Evolutionary conservation across 2,888 invertebrate species (phyloP).

Genomic region (Apamea epomidion): DNA sequence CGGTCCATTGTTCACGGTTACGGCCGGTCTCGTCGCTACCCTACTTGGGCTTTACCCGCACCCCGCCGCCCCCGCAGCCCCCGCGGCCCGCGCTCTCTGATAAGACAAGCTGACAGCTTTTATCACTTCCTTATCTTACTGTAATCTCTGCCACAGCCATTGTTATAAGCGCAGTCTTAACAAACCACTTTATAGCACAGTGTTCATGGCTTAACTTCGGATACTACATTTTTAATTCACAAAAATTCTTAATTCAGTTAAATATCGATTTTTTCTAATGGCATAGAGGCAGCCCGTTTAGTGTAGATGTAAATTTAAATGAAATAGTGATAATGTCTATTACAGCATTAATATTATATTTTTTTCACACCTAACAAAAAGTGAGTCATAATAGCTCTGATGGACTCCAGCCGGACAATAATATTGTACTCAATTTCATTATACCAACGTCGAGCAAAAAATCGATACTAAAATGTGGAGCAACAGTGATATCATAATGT

Average conservation of each 20-base stretch:
- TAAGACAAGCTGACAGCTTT: background rate
- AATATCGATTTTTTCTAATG: background rate
- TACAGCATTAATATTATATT: too few species aligned
- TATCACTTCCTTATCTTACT: background rate
- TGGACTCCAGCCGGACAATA: background rate
- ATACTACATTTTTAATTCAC: background rate
- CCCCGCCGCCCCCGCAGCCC: background rate
- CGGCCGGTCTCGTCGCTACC: background rate
- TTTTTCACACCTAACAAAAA: too few species aligned
- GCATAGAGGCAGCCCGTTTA: background rate
- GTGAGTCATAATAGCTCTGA: too few species aligned
- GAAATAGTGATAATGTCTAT: too few species aligned
- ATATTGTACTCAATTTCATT: too few species aligned
- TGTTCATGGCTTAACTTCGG: background rate
- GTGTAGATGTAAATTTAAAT: background rate
- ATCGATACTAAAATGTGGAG: too few species aligned
- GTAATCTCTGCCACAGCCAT: background rate
- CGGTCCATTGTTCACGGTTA: conserved; percentile 24
- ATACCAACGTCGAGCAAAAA: too few species aligned
- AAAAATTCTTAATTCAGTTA: background rate
- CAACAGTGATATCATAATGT: too few species aligned
- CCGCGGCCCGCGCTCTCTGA: background rate
- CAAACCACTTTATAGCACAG: background rate
- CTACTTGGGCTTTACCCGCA: background rate
- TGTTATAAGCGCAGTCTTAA: background rate